Base-by-base conservation (phyloP, 2,797 vertebrate genomes). In the Nyctibius grandis region DNA sequence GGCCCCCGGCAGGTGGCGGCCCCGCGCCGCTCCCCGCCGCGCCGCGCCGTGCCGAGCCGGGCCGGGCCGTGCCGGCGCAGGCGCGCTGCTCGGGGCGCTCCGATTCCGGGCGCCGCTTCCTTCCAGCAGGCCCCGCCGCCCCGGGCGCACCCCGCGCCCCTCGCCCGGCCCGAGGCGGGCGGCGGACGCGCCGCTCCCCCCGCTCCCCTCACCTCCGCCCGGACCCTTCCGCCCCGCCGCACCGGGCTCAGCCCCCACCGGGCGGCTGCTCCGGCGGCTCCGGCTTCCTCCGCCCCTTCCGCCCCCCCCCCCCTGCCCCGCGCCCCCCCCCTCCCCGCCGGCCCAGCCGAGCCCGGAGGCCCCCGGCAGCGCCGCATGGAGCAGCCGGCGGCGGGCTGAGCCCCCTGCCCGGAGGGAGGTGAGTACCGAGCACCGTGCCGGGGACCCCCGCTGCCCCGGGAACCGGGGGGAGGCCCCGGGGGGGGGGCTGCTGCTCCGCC, bases 311-410 rank as follows among this genome's bases (percentile, higher is more conserved):
- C 15, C 47, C 45, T 11, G 47, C 21, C 91, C 51, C 63, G 29
- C 45, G 11, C n/a, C n/a, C 9, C 19, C 47, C 47, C 47, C 79
- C 51, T 53, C 51, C 59, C 83, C 51, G n/a, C 75, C 73, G 75
- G 50, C 75, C 69, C 85, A 59, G 56, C 59, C 65, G 82, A 79
- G 82, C 53, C 31, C 72, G 38, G 77, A 84, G 54, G 88, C 78
- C 85, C 96, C 95, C 91, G 91, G 79, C 75, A 53, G 59, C 90
- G 86, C 96, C 91, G 79, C 96, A 92, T 93, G 96, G 93, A 94
- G 93, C 48, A 93, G 40, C 95, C 93, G 73, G 93, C 85, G 87
- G 94, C 91, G 95, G 96, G 91, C 95, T 91, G 95, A 97, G 83
- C n/a, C 70, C 64, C 73, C 34, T 33, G 73, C 74, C 31, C 42